phyloP scores from a whole-genome alignment of 1,140 invertebrate genomes.

The Calosoma granatense region DNA sequence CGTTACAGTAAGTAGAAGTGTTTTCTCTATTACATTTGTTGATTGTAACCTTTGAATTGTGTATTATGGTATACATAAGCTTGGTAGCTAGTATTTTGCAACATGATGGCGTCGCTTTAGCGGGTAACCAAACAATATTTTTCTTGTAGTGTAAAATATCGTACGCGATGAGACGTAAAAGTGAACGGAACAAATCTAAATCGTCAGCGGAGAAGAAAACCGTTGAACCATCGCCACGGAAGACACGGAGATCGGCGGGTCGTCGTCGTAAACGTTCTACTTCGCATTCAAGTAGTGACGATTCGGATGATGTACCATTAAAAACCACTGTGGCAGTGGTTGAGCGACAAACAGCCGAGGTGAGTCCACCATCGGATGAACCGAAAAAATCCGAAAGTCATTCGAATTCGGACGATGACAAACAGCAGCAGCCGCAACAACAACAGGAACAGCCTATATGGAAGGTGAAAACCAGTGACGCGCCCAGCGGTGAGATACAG shows the following conservation, averaged over 20 bases:
- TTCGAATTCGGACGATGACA: slow-evolving; percentile 14
- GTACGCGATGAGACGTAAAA: slow-evolving; percentile 11
- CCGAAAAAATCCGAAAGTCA: background rate
- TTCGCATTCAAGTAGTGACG: slow-evolving; percentile 2
- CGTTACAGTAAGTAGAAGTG: background rate
- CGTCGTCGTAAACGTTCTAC: background rate
- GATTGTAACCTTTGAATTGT: no score
- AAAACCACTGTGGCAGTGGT: background rate
- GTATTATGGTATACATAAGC: background rate
- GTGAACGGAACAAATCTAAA: slow-evolving; percentile 10
- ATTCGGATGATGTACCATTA: background rate
- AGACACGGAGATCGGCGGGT: background rate
- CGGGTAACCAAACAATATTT: background rate
- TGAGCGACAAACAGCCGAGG: background rate
- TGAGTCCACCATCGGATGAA: background rate
- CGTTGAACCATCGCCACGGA: background rate
- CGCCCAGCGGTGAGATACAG: slow-evolving; percentile 17
- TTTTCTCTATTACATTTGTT: no score
- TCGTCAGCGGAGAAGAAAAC: slow-evolving; percentile 3
- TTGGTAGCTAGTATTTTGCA: background rate
- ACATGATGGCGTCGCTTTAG: background rate
- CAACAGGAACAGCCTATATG: slow-evolving; percentile 16
- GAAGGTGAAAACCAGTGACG: slow-evolving; percentile 16
- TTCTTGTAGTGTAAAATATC: slow-evolving; percentile 2
- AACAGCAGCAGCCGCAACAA: slow-evolving; percentile 15